A percentile compares a stretch with the other conserved stretches of the same genome.
These are phyloP conservation scores for Bos taurus DNA, from an alignment of 2,113 vertebrate species.

Conservation along the genomic window DNA sequence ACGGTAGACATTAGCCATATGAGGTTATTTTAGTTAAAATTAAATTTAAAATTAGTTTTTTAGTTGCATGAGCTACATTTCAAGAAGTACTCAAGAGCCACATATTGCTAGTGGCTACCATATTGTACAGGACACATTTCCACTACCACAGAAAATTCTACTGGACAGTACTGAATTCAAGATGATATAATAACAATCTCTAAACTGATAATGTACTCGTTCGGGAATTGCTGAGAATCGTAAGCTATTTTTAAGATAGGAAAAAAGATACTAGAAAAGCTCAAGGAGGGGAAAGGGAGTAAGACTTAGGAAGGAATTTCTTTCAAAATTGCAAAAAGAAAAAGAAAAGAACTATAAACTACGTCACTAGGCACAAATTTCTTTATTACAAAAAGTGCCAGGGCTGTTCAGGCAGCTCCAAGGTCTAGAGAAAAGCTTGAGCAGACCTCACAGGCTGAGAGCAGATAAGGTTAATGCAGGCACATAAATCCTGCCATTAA, in stretches of 20 bases:
- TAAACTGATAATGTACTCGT: not conserved
- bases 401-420: not conserved
- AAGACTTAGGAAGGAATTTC: not conserved
- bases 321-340: not conserved
- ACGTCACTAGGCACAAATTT: not conserved
- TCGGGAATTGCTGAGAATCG: not conserved
- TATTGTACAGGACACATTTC: not conserved
- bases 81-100: not conserved
- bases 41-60: not conserved
- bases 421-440: not conserved
- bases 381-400: not conserved
- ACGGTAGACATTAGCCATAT: not conserved
- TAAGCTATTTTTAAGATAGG: not conserved
- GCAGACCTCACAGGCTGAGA: not conserved
- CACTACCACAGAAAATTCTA: not conserved
- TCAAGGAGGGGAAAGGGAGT: not conserved
- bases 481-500: not conserved
- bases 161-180: not conserved
- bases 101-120: not conserved
- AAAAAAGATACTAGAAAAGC: not conserved
- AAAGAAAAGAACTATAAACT: not conserved
- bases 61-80: not conserved
- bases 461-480: not conserved
- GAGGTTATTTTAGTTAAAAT: conserved; percentile 24
- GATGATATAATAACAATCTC: not conserved